Evolutionary conservation across 2,113 vertebrate genomes (phyloP), one percentile per base, ranked within the genome.

Genomic region (Microcebus jonahi): DNA sequence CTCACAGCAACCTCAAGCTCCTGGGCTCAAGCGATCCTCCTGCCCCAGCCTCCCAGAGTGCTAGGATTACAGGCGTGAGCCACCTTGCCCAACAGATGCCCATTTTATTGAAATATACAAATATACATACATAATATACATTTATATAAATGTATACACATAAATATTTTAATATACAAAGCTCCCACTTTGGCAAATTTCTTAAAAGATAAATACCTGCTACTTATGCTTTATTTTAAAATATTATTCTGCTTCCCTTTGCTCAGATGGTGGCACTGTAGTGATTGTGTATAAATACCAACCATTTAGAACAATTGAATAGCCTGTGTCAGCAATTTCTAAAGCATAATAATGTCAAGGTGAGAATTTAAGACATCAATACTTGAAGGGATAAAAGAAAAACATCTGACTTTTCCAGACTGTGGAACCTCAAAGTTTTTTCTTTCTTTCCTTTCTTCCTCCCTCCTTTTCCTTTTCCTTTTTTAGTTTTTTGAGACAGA

Each of bases 191-290:
- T 85, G 71, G 92, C 59, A 90, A 83, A 9, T 36, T 31, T 68
- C 67, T 87, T 15, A 82, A 77, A 92, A 80, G 57, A 80, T 8
- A 93, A 86, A 95, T 91, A 71, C 39, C 3, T 84, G 65, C 29
- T 94, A 34, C 17, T 39, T 71, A 67, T 23, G n/a, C 34, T 88
- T 71, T 76, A 42, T 80, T 96, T 90, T 20, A 81, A 96, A 94
- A 68, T 68, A 36, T 85, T 77, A 39, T 45, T 84, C 21, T 88
- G 31, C 36, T 94, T 94, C 68, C 57, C 90, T 96, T 85, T 92
- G 90, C 86, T 94, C 90, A 84, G 79, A 63, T 84, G 82, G 76
- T 90, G 86, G 57, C 70, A 79, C 59, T 94, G 8, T 45, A 67
- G 29, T 61, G 31, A 61, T 45, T 79, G 34, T 88, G 17, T 59